Percentiles rank a stretch among this genome's conserved stretches.
phyloP scores from a whole-genome alignment of 1,140 invertebrate genomes.

The Polypedilum vanderplanki region DNA sequence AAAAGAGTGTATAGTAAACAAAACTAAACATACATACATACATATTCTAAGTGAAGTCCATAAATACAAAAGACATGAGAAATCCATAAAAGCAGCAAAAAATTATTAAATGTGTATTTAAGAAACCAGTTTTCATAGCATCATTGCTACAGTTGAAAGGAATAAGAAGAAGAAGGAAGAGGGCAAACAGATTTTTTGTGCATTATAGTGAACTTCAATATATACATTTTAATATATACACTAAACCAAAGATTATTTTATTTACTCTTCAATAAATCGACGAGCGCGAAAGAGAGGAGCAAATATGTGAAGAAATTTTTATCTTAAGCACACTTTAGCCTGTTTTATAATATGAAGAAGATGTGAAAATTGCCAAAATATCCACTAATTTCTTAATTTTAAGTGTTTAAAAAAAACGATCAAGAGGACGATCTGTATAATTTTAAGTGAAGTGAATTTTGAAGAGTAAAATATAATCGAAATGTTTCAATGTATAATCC shows the following conservation, averaged over 20 bases:
- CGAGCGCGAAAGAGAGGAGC: not conserved
- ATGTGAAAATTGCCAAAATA: not conserved
- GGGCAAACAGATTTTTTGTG: not conserved
- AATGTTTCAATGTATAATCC: slow-evolving; percentile 78
- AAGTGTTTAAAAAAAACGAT: no score
- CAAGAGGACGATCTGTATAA: no score
- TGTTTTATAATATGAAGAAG: not conserved
- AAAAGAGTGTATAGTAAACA: not conserved
- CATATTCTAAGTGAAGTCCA: not conserved
- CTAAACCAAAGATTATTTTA: no score
- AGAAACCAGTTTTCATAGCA: not conserved
- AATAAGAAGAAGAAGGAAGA: not conserved
- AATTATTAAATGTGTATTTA: not conserved
- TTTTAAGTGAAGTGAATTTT: not conserved
- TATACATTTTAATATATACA: not conserved
- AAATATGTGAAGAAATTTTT: slow-evolving; percentile 13
- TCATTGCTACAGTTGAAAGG: no score
- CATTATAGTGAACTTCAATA: not conserved
- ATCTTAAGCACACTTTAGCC: not conserved
- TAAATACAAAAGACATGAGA: not conserved
- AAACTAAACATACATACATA: not conserved
- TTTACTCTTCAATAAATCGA: slow-evolving; percentile 13
- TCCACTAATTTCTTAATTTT: not conserved
- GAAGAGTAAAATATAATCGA: not conserved
- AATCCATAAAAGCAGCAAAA: slow-evolving; percentile 3